Evolutionary conservation across 2,113 vertebrate species (phyloP), one percentile per base, ranked within the genome.

Genomic region (Xenus cinereus): DNA sequence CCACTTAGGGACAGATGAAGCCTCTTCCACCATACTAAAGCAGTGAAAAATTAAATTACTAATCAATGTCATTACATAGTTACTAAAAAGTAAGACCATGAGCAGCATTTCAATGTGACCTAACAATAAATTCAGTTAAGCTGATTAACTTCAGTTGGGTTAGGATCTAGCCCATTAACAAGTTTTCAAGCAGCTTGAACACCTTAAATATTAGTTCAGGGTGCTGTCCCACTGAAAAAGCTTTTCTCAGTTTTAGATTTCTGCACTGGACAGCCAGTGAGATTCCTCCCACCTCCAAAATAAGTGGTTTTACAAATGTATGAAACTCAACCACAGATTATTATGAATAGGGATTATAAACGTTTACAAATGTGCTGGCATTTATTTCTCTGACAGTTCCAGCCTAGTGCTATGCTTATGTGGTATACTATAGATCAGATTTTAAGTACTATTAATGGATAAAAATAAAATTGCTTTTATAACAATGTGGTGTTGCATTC

Each of bases 11-110:
- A 92, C 18, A 78, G 56, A 90, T n/a, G 1, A n/a, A 89, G 72
- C 74, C 67, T 97, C 41, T 91, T 87, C 71, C 43, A 90, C 73
- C n/a, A 84, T 12, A 93, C 30, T 68, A 87, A 94, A 95, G 75
- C 63, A 91, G 33, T 66, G 83, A 56, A 66, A 82, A 97, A 91
- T 37, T 20, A 85, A 73, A 93, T 95, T 91, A 89, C 12, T 37
- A 72, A 90, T 84, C 74, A 87, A 24, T 62, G 53, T n/a, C 14
- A n/a, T 56, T 60, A 66, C 17, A 45, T 8, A 79, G 7, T 84
- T 84, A 68, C 39, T 35, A 73, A 12, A 85, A 96, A 83, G 59
- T 84, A 95, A 90, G 39, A 85, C 68, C 39, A 28, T 7, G 12
- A 90, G 23, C 3, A 12, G 23, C 12, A 45, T 68, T 73, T 95